These are phyloP conservation scores for Lepidothrix coronata DNA, from an alignment of 2,113 vertebrate genomes.

Conservation along the genomic window DNA sequence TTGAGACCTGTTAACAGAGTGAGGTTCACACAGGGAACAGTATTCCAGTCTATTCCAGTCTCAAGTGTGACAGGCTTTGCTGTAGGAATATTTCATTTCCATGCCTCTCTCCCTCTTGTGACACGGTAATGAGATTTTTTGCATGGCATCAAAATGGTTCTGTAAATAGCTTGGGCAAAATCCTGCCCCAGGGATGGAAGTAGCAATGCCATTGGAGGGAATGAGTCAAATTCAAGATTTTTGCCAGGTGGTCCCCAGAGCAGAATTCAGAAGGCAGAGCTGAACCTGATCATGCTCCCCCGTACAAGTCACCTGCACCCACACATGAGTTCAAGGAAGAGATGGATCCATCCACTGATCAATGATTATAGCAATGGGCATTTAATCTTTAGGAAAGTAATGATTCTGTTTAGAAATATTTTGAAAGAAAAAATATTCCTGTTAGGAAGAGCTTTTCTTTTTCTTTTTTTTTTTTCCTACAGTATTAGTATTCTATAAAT, in stretches of 20 bases:
- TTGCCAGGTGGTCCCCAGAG: background rate
- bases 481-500: background rate
- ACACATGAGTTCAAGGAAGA: accelerated
- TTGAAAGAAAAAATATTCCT: background rate
- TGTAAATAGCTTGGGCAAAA: background rate
- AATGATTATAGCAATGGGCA: background rate
- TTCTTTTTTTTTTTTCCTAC: no score
- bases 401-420: background rate
- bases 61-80: background rate
- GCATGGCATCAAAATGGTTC: background rate
- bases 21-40: background rate
- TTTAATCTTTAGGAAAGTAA: background rate
- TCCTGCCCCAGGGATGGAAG: background rate
- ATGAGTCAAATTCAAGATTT: background rate
- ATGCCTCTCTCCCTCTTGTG: background rate
- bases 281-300: background rate
- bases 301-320: background rate
- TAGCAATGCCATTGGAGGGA: background rate
- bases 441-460: background rate
- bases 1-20: background rate
- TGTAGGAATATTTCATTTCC: background rate
- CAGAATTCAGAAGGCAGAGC: background rate
- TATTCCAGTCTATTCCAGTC: background rate
- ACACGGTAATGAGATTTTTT: background rate
- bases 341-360: background rate